Evolutionary conservation across 2,113 vertebrate genomes (phyloP), one percentile per base, ranked within the genome.

Genomic region (Malurus elegans): DNA sequence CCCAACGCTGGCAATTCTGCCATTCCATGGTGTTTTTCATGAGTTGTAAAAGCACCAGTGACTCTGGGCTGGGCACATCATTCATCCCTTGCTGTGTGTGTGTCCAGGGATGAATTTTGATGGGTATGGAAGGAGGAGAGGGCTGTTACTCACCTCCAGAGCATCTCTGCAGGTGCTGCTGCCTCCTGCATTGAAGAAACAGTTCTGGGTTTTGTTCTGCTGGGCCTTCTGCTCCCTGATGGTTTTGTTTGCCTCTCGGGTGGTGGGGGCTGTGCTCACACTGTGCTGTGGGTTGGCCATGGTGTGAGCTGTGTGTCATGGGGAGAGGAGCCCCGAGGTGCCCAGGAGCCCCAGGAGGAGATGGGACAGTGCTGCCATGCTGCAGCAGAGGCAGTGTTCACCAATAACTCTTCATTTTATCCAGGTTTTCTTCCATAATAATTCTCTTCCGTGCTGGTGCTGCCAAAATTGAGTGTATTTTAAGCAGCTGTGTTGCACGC

Each of bases 251-350:
- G 14, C 1, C 0, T 38, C 31, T 17, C 29, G 12, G n/a, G 3
- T 15, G 51, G 4, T n/a, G 42, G 23, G 44, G 18, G 25, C 28
- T 42, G n/a, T 38, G 26, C 23, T 32, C 9, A 24, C n/a, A 9
- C 5, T 0, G 1, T 34, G 5, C 15, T 38, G 20, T 16, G 29
- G 19, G 26, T 71, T 79, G n/a, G 19, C 60, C 44, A 4, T 58
- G 0, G 0, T 0, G 1, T 34, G 72, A 60, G 84, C 26, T 42
- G 9, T 24, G 53, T 67, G 58, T 38, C 20, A 2, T 0, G 0
- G 57, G n/a, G n/a, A 76, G 23, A 14, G 28, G n/a, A 48, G 18
- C 24, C 10, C 47, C 25, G 5, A 50, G 34, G 45, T 38, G 9
- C 40, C 16, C 26, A 58, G 44, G 65, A 67, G 26, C 26, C 65